These are phyloP conservation scores for Bradypus variegatus DNA, from an alignment of 2,797 vertebrate genomes.

Conservation along the genomic window DNA sequence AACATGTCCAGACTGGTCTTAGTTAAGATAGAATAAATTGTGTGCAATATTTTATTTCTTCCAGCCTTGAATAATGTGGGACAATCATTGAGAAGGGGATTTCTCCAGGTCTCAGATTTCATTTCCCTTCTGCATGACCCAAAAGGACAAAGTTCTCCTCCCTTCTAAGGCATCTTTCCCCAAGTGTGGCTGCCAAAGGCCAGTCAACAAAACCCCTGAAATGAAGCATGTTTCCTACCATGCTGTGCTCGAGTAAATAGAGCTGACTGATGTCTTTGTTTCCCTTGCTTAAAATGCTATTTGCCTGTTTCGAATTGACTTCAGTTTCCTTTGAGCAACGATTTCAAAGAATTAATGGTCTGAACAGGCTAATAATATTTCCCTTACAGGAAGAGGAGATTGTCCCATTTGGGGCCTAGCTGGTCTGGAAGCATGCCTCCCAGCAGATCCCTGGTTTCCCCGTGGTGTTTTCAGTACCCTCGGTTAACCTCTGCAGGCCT, in stretches of 20 bases:
- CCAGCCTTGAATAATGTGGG: neutral
- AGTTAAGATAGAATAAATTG: neutral
- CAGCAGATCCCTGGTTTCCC: conserved; percentile 13
- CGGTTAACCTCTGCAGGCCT: conserved; percentile 22
- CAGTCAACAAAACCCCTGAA: neutral
- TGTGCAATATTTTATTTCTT: conserved; percentile 14
- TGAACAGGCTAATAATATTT: conserved; percentile 41
- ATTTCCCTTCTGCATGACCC: neutral
- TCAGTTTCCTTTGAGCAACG: conserved; percentile 51
- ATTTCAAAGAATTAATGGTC: conserved; percentile 49
- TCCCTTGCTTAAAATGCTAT: conserved; percentile 56
- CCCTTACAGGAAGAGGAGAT: conserved; percentile 36
- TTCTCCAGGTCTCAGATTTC: neutral
- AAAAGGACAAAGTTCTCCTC: conserved; percentile 3
- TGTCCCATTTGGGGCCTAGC: neutral
- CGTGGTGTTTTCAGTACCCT: neutral
- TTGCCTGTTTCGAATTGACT: conserved; percentile 49
- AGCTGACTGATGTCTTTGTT: neutral
- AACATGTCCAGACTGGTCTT: neutral
- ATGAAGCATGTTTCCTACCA: neutral
- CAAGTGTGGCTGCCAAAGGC: neutral
- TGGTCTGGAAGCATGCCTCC: neutral
- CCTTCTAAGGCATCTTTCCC: conserved; percentile 11
- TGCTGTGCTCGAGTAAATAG: neutral
- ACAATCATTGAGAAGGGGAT: neutral